These are phyloP conservation scores for Idaea biselata DNA, from an alignment of 2,888 invertebrate species.

Conservation along the genomic window DNA sequence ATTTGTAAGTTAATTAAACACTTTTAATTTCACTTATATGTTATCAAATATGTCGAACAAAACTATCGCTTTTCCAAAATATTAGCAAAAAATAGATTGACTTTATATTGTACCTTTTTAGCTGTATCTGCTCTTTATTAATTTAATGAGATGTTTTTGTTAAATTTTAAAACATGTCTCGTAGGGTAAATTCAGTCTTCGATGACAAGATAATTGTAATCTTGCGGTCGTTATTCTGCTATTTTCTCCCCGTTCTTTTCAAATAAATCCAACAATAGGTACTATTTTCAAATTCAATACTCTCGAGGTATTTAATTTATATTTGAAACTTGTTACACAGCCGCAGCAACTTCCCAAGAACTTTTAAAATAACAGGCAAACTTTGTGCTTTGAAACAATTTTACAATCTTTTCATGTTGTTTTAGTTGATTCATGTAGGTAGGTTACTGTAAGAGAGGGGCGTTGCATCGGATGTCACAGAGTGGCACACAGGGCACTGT, in stretches of 20 bases:
- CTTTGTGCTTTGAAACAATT: constrained; percentile 8
- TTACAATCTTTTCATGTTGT: constrained; percentile 9
- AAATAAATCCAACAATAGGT: not conserved
- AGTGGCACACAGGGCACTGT: constrained; percentile 52
- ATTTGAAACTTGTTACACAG: constrained; percentile 2
- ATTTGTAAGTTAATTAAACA: too few species aligned
- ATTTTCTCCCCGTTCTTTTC: not conserved
- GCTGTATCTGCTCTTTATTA: too few species aligned
- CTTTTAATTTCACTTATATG: too few species aligned
- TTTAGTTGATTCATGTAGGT: constrained; percentile 19
- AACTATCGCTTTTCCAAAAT: too few species aligned
- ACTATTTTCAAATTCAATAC: not conserved
- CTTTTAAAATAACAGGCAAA: constrained; percentile 9
- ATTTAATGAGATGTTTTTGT: too few species aligned
- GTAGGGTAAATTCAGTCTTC: too few species aligned
- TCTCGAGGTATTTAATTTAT: constrained; percentile 8
- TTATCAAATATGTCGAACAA: too few species aligned
- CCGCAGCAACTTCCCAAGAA: constrained; percentile 7
- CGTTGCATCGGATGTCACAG: constrained; percentile 53
- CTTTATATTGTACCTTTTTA: too few species aligned
- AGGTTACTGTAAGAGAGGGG: not conserved
- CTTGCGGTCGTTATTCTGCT: too few species aligned
- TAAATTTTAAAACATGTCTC: too few species aligned
- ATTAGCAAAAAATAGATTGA: too few species aligned
- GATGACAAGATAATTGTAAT: too few species aligned